phyloP scores from a whole-genome alignment of 1,140 invertebrate species.

The Drosophila ohnishii region DNA sequence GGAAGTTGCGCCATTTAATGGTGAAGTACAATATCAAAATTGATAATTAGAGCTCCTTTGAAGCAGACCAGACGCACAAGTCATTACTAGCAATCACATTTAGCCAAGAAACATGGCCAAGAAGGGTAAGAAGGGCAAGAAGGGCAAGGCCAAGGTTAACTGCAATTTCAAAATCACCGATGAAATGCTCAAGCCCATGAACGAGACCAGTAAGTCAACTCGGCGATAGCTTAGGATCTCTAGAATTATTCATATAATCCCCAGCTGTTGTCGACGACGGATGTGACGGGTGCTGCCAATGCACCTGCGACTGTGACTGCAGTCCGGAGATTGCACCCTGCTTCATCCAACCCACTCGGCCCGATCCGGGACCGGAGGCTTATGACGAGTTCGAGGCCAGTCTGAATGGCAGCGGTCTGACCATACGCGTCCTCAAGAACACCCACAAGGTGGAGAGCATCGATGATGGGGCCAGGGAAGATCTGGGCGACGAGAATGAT shows the following conservation, averaged over 20 bases:
- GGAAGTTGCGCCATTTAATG: constrained; percentile 73
- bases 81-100: constrained; percentile 4
- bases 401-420: constrained; percentile 77
- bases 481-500: constrained; percentile 48
- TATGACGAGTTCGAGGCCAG: constrained; percentile 82
- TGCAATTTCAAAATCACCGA: constrained; percentile 42
- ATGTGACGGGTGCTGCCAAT: constrained; percentile 60
- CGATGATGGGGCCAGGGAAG: constrained; percentile 50
- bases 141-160: constrained; percentile 38
- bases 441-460: constrained; percentile 76
- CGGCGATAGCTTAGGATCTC: too few species aligned
- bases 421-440: constrained; percentile 78
- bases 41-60: constrained; percentile 42
- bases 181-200: constrained; percentile 48
- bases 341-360: constrained; percentile 61
- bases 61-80: not conserved
- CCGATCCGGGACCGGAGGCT: constrained; percentile 74
- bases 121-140: constrained; percentile 67
- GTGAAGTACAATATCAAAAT: constrained; percentile 78
- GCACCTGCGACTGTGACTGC: constrained; percentile 60
- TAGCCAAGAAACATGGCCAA: constrained; percentile 55
- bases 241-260: not conserved
- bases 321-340: constrained; percentile 71
- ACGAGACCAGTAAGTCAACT: constrained; percentile 16
- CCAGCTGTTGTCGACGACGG: constrained; percentile 17